These are phyloP conservation scores for pig (Sus scrofa) DNA, from an alignment of 2,113 vertebrate species.

Conservation along the genomic window DNA sequence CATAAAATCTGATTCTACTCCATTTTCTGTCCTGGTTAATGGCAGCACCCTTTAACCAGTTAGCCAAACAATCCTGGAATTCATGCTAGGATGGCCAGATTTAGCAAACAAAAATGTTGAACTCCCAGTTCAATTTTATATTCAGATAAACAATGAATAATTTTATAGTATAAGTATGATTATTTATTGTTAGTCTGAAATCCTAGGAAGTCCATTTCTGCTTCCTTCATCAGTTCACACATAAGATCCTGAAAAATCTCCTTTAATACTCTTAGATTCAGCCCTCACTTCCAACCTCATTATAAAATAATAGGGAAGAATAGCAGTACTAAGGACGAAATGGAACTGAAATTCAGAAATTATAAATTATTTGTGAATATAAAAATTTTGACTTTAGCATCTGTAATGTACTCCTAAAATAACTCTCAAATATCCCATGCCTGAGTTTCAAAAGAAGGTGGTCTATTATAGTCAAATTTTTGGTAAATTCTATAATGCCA, in stretches of 20 bases:
- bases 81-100: no score
- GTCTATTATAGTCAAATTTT: not conserved
- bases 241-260: not conserved
- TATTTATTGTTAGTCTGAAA: conserved; percentile 7
- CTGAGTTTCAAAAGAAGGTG: not conserved
- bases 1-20: not conserved
- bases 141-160: not conserved
- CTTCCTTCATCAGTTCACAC: not conserved
- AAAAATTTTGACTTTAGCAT: not conserved
- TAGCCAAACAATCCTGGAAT: not conserved
- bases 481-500: not conserved
- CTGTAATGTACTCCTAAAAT: not conserved
- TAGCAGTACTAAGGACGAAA: not conserved
- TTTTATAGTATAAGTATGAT: not conserved
- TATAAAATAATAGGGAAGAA: not conserved
- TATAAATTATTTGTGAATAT: not conserved
- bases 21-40: not conserved
- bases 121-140: not conserved
- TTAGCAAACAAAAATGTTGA: not conserved
- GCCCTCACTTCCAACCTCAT: not conserved
- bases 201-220: not conserved
- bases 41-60: not conserved
- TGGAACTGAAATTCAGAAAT: not conserved
- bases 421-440: not conserved
- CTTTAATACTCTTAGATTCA: not conserved